Evolutionary conservation across 2,113 vertebrate genomes (phyloP).

Genomic region (Melanostigma gelatinosum): DNA sequence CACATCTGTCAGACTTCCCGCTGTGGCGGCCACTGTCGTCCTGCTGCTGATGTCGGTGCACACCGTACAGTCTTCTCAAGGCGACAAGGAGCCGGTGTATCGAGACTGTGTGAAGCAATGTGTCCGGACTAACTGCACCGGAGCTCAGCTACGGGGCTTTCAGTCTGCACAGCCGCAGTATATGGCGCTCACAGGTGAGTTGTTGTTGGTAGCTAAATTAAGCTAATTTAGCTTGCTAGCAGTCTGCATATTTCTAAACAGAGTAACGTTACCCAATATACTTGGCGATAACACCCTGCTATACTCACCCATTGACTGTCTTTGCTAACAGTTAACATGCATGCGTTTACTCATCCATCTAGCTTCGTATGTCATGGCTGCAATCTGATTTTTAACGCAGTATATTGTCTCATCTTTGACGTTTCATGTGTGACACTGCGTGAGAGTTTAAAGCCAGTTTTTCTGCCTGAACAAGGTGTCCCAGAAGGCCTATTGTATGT

Average conservation of each 20-base stretch:
- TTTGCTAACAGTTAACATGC: background rate
- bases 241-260: background rate
- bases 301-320: background rate
- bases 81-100: constrained; percentile 95
- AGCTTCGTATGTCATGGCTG: background rate
- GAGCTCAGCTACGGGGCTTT: constrained; percentile 87
- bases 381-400: background rate
- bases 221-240: constrained; percentile 46
- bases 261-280: background rate
- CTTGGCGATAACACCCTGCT: background rate
- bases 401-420: background rate
- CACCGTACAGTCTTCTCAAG: constrained; percentile 85
- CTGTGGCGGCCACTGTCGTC: constrained; percentile 65
- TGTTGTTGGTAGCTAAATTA: constrained; percentile 13
- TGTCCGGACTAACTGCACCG: constrained; percentile 93
- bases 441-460: constrained; percentile 38
- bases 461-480: constrained; percentile 38
- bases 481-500: constrained; percentile 7
- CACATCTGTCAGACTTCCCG: constrained; percentile 73
- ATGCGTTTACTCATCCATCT: background rate
- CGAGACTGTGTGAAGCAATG: constrained; percentile 91
- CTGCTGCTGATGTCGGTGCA: constrained; percentile 60
- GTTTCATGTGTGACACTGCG: background rate
- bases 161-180: constrained; percentile 92
- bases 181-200: constrained; percentile 89